A percentile compares a stretch with the other conserved stretches of the same genome.
phyloP scores from a whole-genome alignment of 1,140 invertebrate genomes.

The Cyclina sinensis region DNA sequence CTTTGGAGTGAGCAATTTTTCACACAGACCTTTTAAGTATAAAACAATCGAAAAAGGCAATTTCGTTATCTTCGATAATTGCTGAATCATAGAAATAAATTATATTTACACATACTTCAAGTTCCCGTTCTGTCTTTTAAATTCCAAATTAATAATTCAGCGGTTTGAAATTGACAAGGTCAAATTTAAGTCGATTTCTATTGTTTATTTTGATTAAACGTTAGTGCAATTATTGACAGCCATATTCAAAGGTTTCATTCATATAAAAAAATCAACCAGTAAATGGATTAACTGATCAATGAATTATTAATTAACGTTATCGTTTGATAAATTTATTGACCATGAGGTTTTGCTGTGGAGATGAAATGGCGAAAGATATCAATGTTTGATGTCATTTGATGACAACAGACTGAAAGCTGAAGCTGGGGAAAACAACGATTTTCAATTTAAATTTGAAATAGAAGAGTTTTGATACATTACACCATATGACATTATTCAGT shows the following conservation, averaged over 20 bases:
- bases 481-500: too few relatives aligned
- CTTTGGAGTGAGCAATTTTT: not conserved
- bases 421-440: too few relatives aligned
- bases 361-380: too few relatives aligned
- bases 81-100: not conserved
- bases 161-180: not conserved
- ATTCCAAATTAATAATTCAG: constrained; percentile 15
- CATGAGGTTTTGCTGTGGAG: too few relatives aligned
- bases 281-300: not conserved
- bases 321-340: too few relatives aligned
- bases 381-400: too few relatives aligned
- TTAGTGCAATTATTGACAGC: not conserved
- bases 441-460: too few relatives aligned
- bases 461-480: too few relatives aligned
- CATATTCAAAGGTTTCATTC: not conserved
- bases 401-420: too few relatives aligned
- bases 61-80: not conserved
- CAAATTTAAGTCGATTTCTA: not conserved
- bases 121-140: not conserved
- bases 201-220: not conserved
- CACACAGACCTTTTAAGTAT: not conserved
- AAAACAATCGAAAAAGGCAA: not conserved
- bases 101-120: not conserved
- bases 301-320: not conserved
- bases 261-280: not conserved